Evolutionary conservation across 1,140 invertebrate genomes (phyloP).

Genomic region (Ceratina calcarata): DNA sequence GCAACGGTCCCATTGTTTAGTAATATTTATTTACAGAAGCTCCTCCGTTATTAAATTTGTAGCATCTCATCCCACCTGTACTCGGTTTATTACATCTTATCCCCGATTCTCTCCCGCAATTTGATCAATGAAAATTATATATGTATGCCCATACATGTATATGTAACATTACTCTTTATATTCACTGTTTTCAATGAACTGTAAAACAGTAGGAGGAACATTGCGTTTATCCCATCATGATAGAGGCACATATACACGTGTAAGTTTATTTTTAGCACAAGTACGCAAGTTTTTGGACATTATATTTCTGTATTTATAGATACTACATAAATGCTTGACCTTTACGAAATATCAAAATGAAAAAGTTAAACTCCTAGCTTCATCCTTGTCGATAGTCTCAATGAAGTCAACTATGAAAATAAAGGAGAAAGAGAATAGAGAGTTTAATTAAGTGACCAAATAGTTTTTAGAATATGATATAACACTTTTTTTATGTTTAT

Average conservation of each 20-base stretch:
- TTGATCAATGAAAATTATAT: constrained; percentile 34
- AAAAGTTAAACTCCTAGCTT: constrained; percentile 26
- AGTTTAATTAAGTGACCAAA: constrained; percentile 40
- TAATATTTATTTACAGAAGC: constrained; percentile 35
- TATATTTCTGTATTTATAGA: constrained; percentile 52
- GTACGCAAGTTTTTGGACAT: not conserved
- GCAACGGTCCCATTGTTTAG: constrained; percentile 33
- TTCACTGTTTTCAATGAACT: constrained; percentile 31
- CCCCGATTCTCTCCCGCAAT: constrained; percentile 18
- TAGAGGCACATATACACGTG: constrained; percentile 22
- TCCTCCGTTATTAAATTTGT: constrained; percentile 32
- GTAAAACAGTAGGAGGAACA: constrained; percentile 39
- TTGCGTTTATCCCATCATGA: constrained; percentile 26
- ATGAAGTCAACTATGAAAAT: constrained; percentile 25
- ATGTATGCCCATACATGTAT: constrained; percentile 24
- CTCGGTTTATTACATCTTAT: constrained; percentile 29
- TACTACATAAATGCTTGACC: constrained; percentile 4
- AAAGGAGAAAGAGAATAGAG: constrained; percentile 10
- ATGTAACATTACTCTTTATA: constrained; percentile 27
- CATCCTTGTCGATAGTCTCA: constrained; percentile 3
- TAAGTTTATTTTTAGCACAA: constrained; percentile 28
- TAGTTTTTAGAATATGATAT: constrained; percentile 55
- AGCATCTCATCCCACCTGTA: constrained; percentile 29
- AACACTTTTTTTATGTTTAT: constrained; percentile 54
- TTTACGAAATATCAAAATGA: constrained; percentile 2